phyloP scores from a whole-genome alignment of 1,140 invertebrate species.

The Trichoplusia ni region DNA sequence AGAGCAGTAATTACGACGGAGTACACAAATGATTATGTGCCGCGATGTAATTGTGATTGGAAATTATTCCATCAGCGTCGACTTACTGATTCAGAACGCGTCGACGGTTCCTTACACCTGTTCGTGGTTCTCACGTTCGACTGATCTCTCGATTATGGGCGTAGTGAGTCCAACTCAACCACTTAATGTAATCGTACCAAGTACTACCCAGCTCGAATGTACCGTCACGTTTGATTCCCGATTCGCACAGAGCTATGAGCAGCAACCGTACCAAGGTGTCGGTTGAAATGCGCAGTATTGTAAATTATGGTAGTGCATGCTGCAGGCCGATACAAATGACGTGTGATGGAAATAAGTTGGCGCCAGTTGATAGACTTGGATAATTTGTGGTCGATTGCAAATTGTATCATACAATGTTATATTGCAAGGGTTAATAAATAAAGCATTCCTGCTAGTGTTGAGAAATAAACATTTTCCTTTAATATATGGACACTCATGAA shows the following conservation, averaged over 20 bases:
- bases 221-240: not conserved
- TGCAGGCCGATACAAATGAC: no score
- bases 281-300: no score
- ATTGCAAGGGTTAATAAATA: no score
- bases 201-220: not conserved
- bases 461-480: no score
- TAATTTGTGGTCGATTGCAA: no score
- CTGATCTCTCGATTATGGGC: conserved; percentile 5
- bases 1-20: not conserved
- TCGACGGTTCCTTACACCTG: conserved; percentile 33
- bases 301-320: no score
- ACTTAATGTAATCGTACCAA: not conserved
- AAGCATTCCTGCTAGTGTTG: no score
- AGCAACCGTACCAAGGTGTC: no score
- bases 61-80: not conserved
- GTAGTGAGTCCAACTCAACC: not conserved
- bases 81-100: conserved; percentile 11
- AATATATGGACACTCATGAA: no score
- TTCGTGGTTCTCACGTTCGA: conserved; percentile 34
- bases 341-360: no score
- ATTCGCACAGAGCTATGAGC: not conserved
- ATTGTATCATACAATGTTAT: no score
- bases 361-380: no score
- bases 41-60: conserved; percentile 7
- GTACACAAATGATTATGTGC: not conserved